Evolutionary conservation across 2,113 vertebrate species (phyloP), one percentile per base, ranked within the genome.

Genomic region (Cygnus buccinator): DNA sequence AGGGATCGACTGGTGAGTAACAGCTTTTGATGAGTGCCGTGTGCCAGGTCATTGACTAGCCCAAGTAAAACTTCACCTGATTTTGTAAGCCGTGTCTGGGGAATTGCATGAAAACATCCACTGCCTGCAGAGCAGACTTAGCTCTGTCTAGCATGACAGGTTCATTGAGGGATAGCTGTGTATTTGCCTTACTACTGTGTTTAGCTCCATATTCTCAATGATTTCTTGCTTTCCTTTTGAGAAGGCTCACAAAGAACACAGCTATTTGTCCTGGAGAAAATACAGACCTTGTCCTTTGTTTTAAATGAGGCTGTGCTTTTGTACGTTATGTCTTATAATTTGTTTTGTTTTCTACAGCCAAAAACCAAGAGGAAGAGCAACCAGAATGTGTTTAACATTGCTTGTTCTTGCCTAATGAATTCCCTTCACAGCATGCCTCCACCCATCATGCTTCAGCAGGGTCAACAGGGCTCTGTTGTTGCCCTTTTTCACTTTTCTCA

Each of bases 1-100:
- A 98, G 48, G 98, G 98, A 4, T 97, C 98, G 16, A 99, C 99
- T 72, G 99, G 99, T 99, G 97, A 98, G 98, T 97, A 31, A 18
- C 9, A 11, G n/a, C 31, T 44, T 21, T 14, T 35, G 44, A 2
- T 16, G 39, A 50, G 58, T 8, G 22, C 39, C 0, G 0, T 41
- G 63, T 20, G 29, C 16, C 16, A 26, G 79, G 77, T 62, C 54
- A 25, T 13, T 41, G 33, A 61, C 8, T 8, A 8, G 29, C 37
- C 29, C 44, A 16, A 59, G 35, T 8, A 15, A 9, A 23, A 14
- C 35, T 7, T 59, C 71, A 63, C 13, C 61, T 31, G 29, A 3
- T 20, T 70, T 50, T 35, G 28, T 62, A 15, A 73, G n/a, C 26
- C 13, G 0, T 21, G 0, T 10, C 43, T 75, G 31, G 22, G 41